Evolutionary conservation across 2,797 vertebrate species (phyloP).

Genomic region (Pteropus rufus): DNA sequence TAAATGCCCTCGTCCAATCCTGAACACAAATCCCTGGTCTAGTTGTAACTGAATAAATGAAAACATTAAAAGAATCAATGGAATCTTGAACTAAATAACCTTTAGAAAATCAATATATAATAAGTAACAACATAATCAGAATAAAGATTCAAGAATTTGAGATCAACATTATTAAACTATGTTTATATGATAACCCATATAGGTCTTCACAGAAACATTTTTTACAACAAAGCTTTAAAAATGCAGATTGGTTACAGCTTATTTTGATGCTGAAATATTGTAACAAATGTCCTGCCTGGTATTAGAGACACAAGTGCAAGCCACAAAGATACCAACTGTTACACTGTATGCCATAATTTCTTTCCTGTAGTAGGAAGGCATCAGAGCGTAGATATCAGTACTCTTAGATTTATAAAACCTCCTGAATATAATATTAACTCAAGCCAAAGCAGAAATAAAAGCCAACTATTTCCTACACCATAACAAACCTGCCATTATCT

Average conservation of each 20-base stretch:
- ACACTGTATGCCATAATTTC: background rate
- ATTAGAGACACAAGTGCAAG: background rate
- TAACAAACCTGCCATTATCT: background rate
- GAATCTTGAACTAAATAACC: background rate
- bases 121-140: background rate
- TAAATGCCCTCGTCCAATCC: background rate
- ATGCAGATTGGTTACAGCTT: background rate
- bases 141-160: conserved; percentile 34
- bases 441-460: background rate
- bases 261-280: background rate
- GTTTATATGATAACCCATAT: background rate
- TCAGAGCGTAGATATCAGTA: background rate
- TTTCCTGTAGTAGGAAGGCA: background rate
- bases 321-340: background rate
- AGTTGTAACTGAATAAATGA: conserved; percentile 5
- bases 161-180: conserved; percentile 13
- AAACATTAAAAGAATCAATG: conserved; percentile 20
- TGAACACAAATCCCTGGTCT: background rate
- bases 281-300: background rate
- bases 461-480: background rate
- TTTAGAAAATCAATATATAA: conserved; percentile 31
- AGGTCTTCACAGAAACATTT: background rate
- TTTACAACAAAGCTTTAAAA: conserved; percentile 35
- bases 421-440: background rate
- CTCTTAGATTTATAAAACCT: background rate